phyloP scores from a whole-genome alignment of 2,113 vertebrate genomes.

The Onychostruthus taczanowskii region DNA sequence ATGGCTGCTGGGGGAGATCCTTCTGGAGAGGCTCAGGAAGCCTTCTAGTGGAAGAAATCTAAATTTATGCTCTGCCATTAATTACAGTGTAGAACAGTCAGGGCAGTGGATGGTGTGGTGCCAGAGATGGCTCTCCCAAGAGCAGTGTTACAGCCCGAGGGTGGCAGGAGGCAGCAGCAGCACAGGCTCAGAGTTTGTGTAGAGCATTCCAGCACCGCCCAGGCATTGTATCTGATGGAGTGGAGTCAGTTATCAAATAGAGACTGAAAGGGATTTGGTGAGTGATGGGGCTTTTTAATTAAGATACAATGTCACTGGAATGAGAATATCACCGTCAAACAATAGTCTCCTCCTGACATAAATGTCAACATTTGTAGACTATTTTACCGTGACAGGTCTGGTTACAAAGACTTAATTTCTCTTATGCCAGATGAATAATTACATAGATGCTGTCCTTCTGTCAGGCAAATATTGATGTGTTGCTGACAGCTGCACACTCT shows the following conservation, averaged over 20 bases:
- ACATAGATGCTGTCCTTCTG: conserved; percentile 60
- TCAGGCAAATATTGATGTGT: background rate
- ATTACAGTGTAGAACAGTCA: background rate
- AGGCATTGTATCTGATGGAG: background rate
- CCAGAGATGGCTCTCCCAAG: background rate
- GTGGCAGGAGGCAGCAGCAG: background rate
- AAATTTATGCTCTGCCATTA: background rate
- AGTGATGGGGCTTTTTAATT: conserved; percentile 62
- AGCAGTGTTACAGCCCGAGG: background rate
- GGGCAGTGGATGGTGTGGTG: background rate
- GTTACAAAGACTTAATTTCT: conserved; percentile 59
- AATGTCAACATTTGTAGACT: conserved; percentile 66
- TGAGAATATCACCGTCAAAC: conserved; percentile 48
- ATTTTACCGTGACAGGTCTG: background rate
- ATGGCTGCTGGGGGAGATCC: background rate
- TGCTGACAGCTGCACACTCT: conserved; percentile 14
- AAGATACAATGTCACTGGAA: conserved; percentile 52
- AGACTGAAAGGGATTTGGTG: conserved; percentile 21
- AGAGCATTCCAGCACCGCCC: background rate
- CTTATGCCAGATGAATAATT: conserved; percentile 63
- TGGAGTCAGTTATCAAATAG: background rate
- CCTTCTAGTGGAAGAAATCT: background rate
- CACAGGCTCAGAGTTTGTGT: background rate
- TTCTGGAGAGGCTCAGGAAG: background rate
- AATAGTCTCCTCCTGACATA: conserved; percentile 57